Percentiles rank a stretch among this genome's conserved stretches.
Evolutionary conservation across 2,888 invertebrate genomes (phyloP).

Genomic region (Drosophila nr. medialis): DNA sequence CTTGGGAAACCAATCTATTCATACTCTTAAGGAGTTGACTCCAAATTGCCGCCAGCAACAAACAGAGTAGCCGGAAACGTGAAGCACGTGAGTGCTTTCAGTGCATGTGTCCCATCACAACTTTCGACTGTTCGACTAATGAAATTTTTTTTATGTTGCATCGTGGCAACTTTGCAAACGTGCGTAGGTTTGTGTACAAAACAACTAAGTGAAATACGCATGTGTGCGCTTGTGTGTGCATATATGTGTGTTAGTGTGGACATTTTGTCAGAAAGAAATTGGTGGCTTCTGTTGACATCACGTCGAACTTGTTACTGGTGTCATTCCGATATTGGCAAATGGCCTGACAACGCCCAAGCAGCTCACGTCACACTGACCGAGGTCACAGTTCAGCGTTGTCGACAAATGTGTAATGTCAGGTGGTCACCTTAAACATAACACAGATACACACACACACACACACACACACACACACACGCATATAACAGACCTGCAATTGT

Average conservation of each 20-base stretch:
- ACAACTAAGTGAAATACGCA: background rate
- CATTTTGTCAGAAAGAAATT: constrained; percentile 10
- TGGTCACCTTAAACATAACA: constrained; percentile 30
- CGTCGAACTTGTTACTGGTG: constrained; percentile 69
- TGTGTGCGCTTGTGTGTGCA: constrained; percentile 2
- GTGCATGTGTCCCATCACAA: constrained; percentile 37
- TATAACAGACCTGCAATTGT: background rate
- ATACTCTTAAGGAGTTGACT: constrained; percentile 12
- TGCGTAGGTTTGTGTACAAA: constrained; percentile 22
- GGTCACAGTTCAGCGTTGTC: constrained; percentile 45
- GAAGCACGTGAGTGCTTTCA: constrained; percentile 19
- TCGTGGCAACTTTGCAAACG: constrained; percentile 22
- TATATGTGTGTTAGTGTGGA: constrained; percentile 25
- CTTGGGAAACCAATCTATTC: constrained; percentile 45
- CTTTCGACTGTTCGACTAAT: constrained; percentile 74
- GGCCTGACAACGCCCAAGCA: constrained; percentile 28
- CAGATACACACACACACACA: background rate
- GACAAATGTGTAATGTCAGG: constrained; percentile 39
- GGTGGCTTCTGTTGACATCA: constrained; percentile 71
- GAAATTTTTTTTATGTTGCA: constrained; percentile 53
- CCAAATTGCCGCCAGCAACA: constrained; percentile 25
- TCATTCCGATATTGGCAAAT: constrained; percentile 60
- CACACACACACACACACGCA: background rate
- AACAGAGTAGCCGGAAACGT: constrained; percentile 2
- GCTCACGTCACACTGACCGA: constrained; percentile 34